Base-by-base conservation (phyloP, 2,113 vertebrate genomes). In the Lasiurus cinereus region DNA sequence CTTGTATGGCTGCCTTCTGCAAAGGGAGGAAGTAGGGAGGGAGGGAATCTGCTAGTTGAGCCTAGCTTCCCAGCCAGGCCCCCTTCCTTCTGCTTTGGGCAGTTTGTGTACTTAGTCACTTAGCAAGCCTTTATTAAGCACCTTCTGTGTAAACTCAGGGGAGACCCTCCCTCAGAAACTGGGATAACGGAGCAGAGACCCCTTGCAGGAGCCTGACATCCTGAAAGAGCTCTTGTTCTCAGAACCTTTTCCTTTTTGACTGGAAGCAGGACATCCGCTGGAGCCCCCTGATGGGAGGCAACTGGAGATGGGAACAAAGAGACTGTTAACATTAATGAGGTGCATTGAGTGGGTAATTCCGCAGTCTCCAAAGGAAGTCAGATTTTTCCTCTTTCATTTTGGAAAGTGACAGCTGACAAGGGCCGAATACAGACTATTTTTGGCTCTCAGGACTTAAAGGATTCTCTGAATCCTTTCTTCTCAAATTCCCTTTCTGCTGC, bases 271-370 rank as follows among this genome's bases (percentile, higher is more conserved):
- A 84, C 91, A 95, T 97, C 97, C 92, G 91, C 94, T 94, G 62
- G 91, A 94, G 83, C 80, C n/a, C 93, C 95, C 94, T 62, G 13
- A 76, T 54, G 96, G 90, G 96, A 91, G 87, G 90, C 92, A 5
- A 64, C 79, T 66, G 87, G 87, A 95, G 93, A 90, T 86, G 95
- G 59, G 96, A 94, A 97, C 97, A 97, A 96, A 97, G 96, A 87
- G 73, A 79, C 91, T 85, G 83, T 92, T 97, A 83, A 80, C 80
- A 90, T 92, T 96, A 94, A 96, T 92, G 92, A 93, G 82, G 80
- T 72, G 1, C 93, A 90, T 6, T 72, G 94, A 94, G 87, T 80
- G 73, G 64, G 62, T 84, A 64, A 88, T 96, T 93, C 94, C 59
- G 69, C 52, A 70, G 87, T 54, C 93, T 97, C 97, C 84, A 90